These are phyloP conservation scores for Esox masquinongy DNA, from an alignment of 2,797 vertebrate species.

Conservation along the genomic window DNA sequence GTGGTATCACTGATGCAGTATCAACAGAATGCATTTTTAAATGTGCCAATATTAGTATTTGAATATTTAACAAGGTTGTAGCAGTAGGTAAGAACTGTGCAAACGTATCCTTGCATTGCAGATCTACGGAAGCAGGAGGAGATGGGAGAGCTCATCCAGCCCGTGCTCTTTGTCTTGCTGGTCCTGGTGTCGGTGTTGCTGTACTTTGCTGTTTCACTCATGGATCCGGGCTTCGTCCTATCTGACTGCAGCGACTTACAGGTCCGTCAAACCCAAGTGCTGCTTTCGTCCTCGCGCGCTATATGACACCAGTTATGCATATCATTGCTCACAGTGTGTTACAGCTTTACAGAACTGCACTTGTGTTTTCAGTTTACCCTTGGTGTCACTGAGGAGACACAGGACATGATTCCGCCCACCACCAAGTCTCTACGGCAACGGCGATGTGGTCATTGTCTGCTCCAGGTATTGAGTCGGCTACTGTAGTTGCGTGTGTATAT, in stretches of 20 bases:
- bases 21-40: too few species aligned
- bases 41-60: too few species aligned
- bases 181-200: conserved; percentile 84
- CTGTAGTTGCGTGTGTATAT: neutral
- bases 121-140: conserved; percentile 80
- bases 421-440: conserved; percentile 63
- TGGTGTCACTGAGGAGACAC: conserved; percentile 69
- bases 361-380: conserved; percentile 35
- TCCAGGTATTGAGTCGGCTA: conserved; percentile 75
- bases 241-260: conserved; percentile 44
- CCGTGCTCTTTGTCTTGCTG: conserved; percentile 76
- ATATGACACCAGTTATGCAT: neutral
- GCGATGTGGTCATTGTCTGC: conserved; percentile 86
- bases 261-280: conserved; percentile 59
- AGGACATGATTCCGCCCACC: conserved; percentile 64
- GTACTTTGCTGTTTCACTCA: conserved; percentile 87
- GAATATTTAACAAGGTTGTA: too few species aligned
- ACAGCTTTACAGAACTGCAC: neutral
- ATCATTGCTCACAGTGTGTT: neutral
- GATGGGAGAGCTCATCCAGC: conserved; percentile 77
- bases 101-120: conserved; percentile 38
- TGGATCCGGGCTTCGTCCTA: conserved; percentile 92
- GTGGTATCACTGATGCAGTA: too few species aligned
- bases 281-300: neutral
- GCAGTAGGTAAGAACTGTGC: too few species aligned